Base-by-base conservation (phyloP, 2,888 invertebrate species). In the Philereme transversata region DNA sequence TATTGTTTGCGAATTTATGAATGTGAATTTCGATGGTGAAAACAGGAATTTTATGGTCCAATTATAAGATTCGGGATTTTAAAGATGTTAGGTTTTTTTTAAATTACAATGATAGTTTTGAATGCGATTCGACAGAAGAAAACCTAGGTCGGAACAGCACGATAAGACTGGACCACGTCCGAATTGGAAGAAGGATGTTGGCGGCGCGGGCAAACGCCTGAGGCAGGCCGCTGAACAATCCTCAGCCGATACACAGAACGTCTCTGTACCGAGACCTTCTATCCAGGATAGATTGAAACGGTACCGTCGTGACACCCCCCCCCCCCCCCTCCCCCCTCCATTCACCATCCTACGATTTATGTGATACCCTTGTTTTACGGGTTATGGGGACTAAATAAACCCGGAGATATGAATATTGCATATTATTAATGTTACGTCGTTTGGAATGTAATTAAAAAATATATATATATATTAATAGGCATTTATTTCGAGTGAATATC, bases 261-360 rank as follows among this genome's bases (percentile, higher is more conserved):
- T 40, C 34, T 69, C 47, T 67, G 52, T 69, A 56, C 78, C 73
- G 62, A 71, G 76, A 57, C 58, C 70, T 40, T 85, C 87, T 35
- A 68, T 88, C 51, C 91, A 90, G 82, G 90, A 90, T 72, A 74
- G 90, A 64, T 78, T 89, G 57, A 86, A 83, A 90, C 90, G 91
- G 91, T 91, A 90, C 83, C 70, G 73, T 68, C 62, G 62, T 60
- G 45, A 58, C 45, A 53, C 10, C 6, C n/a, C 2, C 8, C 1
- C n/a, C 43, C 10, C 22, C 36, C 7, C 54, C 40, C 11, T 9
- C 40, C 46, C 35, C 6, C 8, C 4, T 5, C 8, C 41, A 9
- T n/a, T 35, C 10, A 46, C n/a, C 7, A 44, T 9, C 44, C 48
- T 51, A 8, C 34, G 43, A 10, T 52, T 57, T 49, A 45, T 6